A percentile compares a stretch with the other conserved stretches of the same genome.
phyloP scores from a whole-genome alignment of 2,113 vertebrate species.

The Corvus moneduloides region DNA sequence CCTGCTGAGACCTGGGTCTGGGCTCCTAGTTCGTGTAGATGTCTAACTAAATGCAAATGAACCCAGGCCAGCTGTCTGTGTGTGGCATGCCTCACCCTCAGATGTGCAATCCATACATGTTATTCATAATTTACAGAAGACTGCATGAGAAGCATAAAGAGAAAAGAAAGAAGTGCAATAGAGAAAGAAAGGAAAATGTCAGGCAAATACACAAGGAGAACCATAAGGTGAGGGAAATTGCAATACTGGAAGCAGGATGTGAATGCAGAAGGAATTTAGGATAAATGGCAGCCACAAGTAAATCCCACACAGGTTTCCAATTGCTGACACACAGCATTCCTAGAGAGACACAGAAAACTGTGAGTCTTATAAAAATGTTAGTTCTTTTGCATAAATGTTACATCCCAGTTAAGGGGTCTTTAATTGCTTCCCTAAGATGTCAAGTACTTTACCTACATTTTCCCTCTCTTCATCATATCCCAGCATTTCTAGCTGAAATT shows the following conservation, averaged over 20 bases:
- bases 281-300: neutral
- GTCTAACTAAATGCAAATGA: neutral
- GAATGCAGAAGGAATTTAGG: neutral
- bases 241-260: neutral
- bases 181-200: neutral
- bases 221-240: neutral
- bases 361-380: neutral
- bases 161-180: neutral
- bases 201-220: neutral
- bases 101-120: neutral
- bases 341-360: neutral
- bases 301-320: neutral
- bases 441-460: neutral
- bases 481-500: neutral
- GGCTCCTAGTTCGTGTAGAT: neutral
- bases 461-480: neutral
- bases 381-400: neutral
- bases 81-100: neutral
- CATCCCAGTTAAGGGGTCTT: neutral
- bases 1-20: neutral
- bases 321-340: neutral
- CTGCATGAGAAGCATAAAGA: neutral
- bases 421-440: neutral
- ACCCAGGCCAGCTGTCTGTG: neutral
- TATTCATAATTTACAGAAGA: neutral